These are phyloP conservation scores for Parochlus steinenii DNA, from an alignment of 2,888 invertebrate genomes.

Conservation along the genomic window DNA sequence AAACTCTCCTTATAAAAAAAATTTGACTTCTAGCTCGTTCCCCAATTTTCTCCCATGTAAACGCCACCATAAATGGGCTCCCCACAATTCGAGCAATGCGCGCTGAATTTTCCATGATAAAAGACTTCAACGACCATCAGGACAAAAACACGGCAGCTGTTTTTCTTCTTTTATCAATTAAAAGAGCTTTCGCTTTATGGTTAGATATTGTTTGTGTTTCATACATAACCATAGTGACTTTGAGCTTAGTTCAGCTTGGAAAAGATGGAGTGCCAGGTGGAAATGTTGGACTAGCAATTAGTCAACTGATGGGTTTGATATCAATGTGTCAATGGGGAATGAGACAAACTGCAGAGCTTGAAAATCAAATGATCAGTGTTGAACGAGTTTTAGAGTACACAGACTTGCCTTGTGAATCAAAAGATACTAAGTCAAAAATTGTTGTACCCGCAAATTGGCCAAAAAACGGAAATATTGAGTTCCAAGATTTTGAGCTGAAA, in stretches of 20 bases:
- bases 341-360: constrained; percentile 69
- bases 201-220: constrained; percentile 74
- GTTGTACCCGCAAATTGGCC: constrained; percentile 45
- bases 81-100: constrained; percentile 57
- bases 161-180: constrained; percentile 72
- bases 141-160: constrained; percentile 53
- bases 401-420: constrained; percentile 42
- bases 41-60: constrained; percentile 61
- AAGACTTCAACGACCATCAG: constrained; percentile 44
- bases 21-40: constrained; percentile 46
- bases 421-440: constrained; percentile 13
- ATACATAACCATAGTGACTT: constrained; percentile 71
- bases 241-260: constrained; percentile 60
- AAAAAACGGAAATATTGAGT: constrained; percentile 43
- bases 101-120: constrained; percentile 42
- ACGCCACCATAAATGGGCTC: constrained; percentile 57
- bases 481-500: constrained; percentile 46
- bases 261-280: constrained; percentile 38
- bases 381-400: constrained; percentile 72
- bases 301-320: constrained; percentile 50
- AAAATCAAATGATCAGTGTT: constrained; percentile 69
- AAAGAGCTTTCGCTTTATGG: constrained; percentile 86
- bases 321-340: constrained; percentile 72
- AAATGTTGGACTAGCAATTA: constrained; percentile 52
- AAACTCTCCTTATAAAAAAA: too few relatives aligned